phyloP scores from a whole-genome alignment of 2,888 invertebrate species.

The Ischnura elegans region DNA sequence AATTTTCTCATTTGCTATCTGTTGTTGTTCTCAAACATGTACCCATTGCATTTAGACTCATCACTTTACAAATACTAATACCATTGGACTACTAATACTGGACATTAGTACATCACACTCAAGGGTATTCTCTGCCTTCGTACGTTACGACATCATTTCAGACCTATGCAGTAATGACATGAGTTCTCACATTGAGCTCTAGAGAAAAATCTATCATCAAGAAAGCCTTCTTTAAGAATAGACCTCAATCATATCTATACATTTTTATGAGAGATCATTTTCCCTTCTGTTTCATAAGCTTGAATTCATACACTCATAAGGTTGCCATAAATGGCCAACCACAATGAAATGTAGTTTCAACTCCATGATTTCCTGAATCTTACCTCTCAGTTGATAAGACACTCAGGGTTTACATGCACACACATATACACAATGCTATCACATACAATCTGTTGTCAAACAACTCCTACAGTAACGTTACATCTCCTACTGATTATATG shows the following conservation, averaged over 20 bases:
- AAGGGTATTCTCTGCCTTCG: not conserved
- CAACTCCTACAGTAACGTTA: slow-evolving; percentile 56
- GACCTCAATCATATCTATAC: slow-evolving; percentile 7
- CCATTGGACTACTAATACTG: slow-evolving; percentile 8
- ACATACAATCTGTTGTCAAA: slow-evolving; percentile 44
- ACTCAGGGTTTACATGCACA: slow-evolving; percentile 35
- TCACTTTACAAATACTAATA: not conserved
- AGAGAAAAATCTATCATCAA: not conserved
- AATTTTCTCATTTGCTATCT: not conserved
- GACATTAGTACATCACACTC: slow-evolving; percentile 22
- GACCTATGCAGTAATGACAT: not conserved
- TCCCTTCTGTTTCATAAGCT: not conserved
- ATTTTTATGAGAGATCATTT: slow-evolving; percentile 55
- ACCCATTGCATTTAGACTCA: not conserved
- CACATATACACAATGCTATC: slow-evolving; percentile 56
- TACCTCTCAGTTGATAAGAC: slow-evolving; percentile 33
- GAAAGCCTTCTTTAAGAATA: not conserved
- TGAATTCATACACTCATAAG: not conserved
- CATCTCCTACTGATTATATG: slow-evolving; percentile 28
- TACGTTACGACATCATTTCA: not conserved
- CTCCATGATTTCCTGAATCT: slow-evolving; percentile 7
- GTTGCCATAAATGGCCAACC: not conserved
- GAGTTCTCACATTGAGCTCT: not conserved
- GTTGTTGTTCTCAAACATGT: not conserved
- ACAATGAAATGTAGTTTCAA: slow-evolving; percentile 36